Base-by-base conservation (phyloP, 1,140 invertebrate species). In the Euura saliciscinereae region DNA sequence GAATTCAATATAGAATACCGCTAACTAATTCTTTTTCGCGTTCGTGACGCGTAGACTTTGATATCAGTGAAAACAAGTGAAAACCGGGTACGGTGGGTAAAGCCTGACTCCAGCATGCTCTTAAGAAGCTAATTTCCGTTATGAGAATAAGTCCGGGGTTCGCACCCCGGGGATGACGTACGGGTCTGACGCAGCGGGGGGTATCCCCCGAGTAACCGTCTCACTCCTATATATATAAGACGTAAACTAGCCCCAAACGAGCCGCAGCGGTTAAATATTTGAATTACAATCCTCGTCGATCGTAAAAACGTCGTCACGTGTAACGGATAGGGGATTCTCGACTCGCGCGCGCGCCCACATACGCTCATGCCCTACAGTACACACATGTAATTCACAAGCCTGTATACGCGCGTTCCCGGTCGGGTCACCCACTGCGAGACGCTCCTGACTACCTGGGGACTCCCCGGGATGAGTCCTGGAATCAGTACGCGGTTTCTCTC, bases 271-370 rank as follows among this genome's bases (percentile, higher is more conserved):
- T 83, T 83, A 84, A 84, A 84, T 84, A 84, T 83, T 82, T 84
- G 82, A 84, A 83, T 83, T 84, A 84, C 80, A 82, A 81, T 83
- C 77, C 74, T 78, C 78, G 77, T 70, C 78, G 78, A 78, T 83
- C 82, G 80, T 84, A 84, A 84, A 84, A 84, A 84, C 79, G 83
- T 84, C 82, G 83, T 83, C 82, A 84, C 82, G 81, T 77, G 74
- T 83, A 83, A 84, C 79, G 79, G 78, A 84, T 82, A 77, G 79
- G 75, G 73, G 73, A 69, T 70, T 70, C 64, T 43, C 68, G 70
- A 59, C 51, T 59, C 51, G 51, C 51, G 51, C 51, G 51, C 51
- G 51, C 1, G 28, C 28, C 28, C 28, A 28, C 28, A 28, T 28
- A 28, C 10, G 8, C 51, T 8, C 51, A n/a, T 59, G 8, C 6